Evolutionary conservation across 2,888 invertebrate species (phyloP), one percentile per base, ranked within the genome.

Genomic region (Tipula lateralis): DNA sequence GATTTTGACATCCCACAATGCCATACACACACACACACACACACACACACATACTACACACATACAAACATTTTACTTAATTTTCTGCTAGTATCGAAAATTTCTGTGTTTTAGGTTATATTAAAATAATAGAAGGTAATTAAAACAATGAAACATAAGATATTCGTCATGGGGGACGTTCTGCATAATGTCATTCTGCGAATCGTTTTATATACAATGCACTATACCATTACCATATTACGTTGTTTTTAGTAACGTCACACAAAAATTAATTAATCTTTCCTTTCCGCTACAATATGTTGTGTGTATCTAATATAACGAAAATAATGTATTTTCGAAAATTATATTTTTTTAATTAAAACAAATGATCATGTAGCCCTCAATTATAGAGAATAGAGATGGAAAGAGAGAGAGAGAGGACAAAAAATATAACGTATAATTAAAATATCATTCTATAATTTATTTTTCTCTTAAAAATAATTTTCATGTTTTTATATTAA

Each of bases 211-310:
- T 24, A 19, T 24, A 24, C 19, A 50, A 50, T 19, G n/a, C n/a
- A n/a, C 1, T n/a, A n/a, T 44, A 44, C 44, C 16, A 44, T 44
- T 2, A 44, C 24, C 66, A 66, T 66, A n/a, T n/a, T n/a, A 66
- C 66, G 66, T 66, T 9, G 24, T 24, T 16, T 50, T 12, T 44
- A 7, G 19, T 13, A 66, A 9, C 24, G 24, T 66, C 24, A 66
- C n/a, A n/a, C 66, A 66, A 66, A 66, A 66, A 66, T 24, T 66
- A 66, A 66, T 66, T 66, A 66, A 66, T 66, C 66, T 66, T n/a
- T 66, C 19, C 50, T 50, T 50, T 16, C 19, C 50, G 16, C 19
- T 39, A 9, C 13, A 13, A n/a, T n/a, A n/a, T n/a, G n/a, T n/a
- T n/a, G n/a, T n/a, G n/a, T n/a, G n/a, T n/a, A n/a, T n/a, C n/a